These are phyloP conservation scores for Drosophila guanche DNA, from an alignment of 1,140 invertebrate species.

Conservation along the genomic window DNA sequence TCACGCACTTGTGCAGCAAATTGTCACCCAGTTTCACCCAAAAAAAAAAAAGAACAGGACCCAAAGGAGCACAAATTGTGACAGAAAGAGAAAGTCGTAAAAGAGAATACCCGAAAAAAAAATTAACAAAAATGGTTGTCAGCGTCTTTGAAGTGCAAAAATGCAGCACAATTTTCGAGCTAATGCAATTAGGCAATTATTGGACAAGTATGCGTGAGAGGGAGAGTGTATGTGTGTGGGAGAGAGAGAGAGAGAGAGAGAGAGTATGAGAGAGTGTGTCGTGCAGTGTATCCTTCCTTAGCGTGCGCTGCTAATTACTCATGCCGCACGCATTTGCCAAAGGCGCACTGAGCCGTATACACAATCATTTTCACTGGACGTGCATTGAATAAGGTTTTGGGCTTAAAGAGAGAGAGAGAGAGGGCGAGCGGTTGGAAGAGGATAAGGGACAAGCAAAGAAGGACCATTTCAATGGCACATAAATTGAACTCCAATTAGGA, in stretches of 20 bases:
- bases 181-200: conserved; percentile 82
- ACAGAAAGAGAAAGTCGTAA: conserved; percentile 54
- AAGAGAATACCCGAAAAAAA: conserved; percentile 18
- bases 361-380: conserved; percentile 77
- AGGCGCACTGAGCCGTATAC: conserved; percentile 77
- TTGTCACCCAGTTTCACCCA: conserved; percentile 72
- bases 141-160: conserved; percentile 74
- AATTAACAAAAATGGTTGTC: conserved; percentile 7
- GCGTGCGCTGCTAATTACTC: conserved; percentile 69
- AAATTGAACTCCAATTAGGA: neutral
- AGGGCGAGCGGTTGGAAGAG: neutral
- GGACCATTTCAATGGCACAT: neutral
- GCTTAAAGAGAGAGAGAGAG: neutral
- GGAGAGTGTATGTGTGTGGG: conserved; percentile 11
- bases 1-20: conserved; percentile 76
- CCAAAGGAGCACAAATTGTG: neutral
- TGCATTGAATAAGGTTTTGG: conserved; percentile 67
- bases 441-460: neutral
- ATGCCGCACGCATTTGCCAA: conserved; percentile 74
- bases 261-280: neutral
- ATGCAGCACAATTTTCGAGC: conserved; percentile 72
- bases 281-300: conserved; percentile 48
- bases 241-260: conserved; percentile 9
- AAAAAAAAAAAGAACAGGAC: conserved; percentile 20
- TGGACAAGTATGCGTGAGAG: conserved; percentile 10